Percentiles rank a stretch among this genome's conserved stretches.
Conservation (phyloP, 2,113 vertebrate species). For the Corvus cornix region DNA sequence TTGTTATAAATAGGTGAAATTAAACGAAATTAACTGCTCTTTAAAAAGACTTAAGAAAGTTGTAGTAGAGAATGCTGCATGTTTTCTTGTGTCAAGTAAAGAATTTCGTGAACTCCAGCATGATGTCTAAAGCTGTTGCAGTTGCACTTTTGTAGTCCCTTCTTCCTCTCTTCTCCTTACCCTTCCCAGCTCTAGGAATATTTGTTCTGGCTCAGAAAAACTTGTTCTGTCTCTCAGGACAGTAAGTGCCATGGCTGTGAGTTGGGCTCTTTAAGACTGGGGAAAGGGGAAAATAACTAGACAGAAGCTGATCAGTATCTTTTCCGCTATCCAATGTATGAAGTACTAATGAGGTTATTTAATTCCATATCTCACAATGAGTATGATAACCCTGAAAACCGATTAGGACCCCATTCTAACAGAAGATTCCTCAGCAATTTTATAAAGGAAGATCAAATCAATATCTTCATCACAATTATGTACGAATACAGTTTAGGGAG, state of each 20-base stretch:
- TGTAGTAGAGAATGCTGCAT: neutral
- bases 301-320: neutral
- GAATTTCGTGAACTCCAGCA: neutral
- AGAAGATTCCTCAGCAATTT: neutral
- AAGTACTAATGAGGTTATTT: slow-evolving; percentile 18
- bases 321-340: neutral
- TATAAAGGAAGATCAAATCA: neutral
- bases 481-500: neutral
- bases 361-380: neutral
- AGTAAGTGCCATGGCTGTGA: neutral
- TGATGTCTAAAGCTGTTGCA: neutral
- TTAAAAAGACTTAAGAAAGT: neutral
- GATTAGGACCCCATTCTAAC: neutral
- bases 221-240: neutral
- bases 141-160: fast-evolving
- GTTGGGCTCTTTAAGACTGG: neutral
- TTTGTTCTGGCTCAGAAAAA: neutral
- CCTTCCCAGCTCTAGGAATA: neutral
- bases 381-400: neutral
- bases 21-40: neutral
- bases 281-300: neutral
- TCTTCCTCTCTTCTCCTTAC: neutral
- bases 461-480: neutral
- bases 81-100: neutral
- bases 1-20: neutral